Evolutionary conservation across 2,113 vertebrate species (phyloP).

Genomic region (Sclerurus mexicanus): DNA sequence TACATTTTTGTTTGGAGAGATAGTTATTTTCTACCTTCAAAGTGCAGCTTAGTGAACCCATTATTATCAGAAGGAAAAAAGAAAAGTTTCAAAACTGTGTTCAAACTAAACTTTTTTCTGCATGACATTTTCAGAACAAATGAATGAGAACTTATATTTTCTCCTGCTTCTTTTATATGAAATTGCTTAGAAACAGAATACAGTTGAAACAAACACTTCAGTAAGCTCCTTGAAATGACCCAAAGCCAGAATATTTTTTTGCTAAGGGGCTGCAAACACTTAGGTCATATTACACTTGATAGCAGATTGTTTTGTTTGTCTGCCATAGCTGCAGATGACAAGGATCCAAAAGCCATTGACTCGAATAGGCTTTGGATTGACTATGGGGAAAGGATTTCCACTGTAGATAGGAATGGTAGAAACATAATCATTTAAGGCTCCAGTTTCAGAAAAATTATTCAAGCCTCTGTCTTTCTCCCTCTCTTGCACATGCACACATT

Average conservation of each 20-base stretch:
- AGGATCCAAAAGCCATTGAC: slow-evolving; percentile 25
- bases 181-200: slow-evolving; percentile 21
- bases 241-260: neutral
- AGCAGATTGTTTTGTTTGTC: slow-evolving; percentile 51
- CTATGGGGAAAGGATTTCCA: slow-evolving; percentile 45
- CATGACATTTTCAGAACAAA: neutral
- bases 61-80: neutral
- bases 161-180: neutral
- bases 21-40: neutral
- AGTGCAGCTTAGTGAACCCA: neutral
- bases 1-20: neutral
- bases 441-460: slow-evolving; percentile 4
- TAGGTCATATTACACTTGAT: slow-evolving; percentile 53
- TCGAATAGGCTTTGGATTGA: slow-evolving; percentile 11
- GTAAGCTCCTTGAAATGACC: slow-evolving; percentile 25
- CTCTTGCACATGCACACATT: neutral
- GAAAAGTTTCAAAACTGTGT: neutral
- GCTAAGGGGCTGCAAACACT: neutral
- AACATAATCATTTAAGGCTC: neutral
- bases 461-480: neutral
- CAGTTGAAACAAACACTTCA: slow-evolving; percentile 39
- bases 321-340: slow-evolving; percentile 21
- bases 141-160: neutral
- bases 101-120: neutral
- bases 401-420: slow-evolving; percentile 3